Base-by-base conservation (phyloP, 2,113 vertebrate species). In the Miniopterus natalensis region DNA sequence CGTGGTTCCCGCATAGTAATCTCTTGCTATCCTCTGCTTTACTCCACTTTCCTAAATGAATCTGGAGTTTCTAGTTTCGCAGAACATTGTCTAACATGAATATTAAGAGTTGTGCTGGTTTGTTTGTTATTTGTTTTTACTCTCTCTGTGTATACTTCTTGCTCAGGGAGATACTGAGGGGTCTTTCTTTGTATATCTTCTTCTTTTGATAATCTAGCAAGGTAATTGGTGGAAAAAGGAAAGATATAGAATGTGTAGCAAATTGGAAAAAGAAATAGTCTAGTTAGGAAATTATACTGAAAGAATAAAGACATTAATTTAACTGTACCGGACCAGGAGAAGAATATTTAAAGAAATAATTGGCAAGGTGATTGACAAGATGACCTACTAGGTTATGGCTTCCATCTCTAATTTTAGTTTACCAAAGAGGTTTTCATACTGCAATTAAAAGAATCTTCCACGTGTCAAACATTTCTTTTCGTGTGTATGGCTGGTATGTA, bases 381-480 rank as follows among this genome's bases (percentile, higher is more conserved):
- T 94, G 81, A 97, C 92, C 80, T 77, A 92, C 70, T 93, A 95
- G 65, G 88, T 74, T 84, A 53, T 65, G 47, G 85, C 81, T 93
- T 55, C 70, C 86, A 81, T 68, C 42, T 92, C 45, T 94, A 92
- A 73, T 97, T 96, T 96, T 88, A 92, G 47, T 95, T 97, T 96
- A 84, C 93, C 66, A 96, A 93, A 2, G 73, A 31, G 47, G 92
- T 61, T 89, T 97, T 98, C 92, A 79, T 92, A 95, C 10, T 93
- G 68, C 86, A 97, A 96, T 96, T 95, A 85, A 93, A 94, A 74
- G 70, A 65, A 90, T 96, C 61, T 80, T 91, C 61, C 89, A 92
- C 92, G 92, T 97, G 66, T 95, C 70, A 86, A 94, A 13, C 55
- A 57, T 68, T 93, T 89, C 9, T 66, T 77, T 93, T 51, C 49